phyloP scores from a whole-genome alignment of 2,797 vertebrate species.

The Sciaenops ocellatus region DNA sequence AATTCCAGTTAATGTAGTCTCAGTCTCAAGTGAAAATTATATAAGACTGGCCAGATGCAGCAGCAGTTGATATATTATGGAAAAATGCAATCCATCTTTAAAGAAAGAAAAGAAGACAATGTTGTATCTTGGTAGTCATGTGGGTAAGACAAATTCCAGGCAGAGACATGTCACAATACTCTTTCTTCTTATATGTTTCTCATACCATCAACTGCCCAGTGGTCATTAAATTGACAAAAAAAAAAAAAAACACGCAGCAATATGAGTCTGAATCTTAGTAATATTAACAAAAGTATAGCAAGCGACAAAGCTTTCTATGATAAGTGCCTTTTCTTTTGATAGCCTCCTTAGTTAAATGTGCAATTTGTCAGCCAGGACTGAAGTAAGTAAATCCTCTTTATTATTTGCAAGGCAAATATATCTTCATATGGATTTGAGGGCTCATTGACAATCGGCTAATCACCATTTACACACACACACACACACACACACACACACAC shows the following conservation, averaged over 20 bases:
- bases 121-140: background rate
- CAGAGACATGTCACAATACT: too few relatives aligned
- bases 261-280: too few relatives aligned
- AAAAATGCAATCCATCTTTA: background rate
- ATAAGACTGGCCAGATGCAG: background rate
- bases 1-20: background rate
- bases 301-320: slow-evolving; percentile 11
- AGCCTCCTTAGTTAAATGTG: slow-evolving; percentile 11
- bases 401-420: slow-evolving; percentile 13
- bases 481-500: slow-evolving; percentile 9
- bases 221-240: background rate
- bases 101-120: background rate
- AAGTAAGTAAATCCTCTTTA: slow-evolving; percentile 27
- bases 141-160: background rate
- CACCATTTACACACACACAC: slow-evolving; percentile 13
- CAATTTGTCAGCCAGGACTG: slow-evolving; percentile 10
- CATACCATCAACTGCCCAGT: background rate
- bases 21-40: background rate
- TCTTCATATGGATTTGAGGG: slow-evolving; percentile 49
- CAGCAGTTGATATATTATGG: background rate
- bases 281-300: background rate
- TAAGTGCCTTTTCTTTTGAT: slow-evolving; percentile 13
- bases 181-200: background rate
- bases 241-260: background rate
- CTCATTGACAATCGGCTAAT: slow-evolving; percentile 32